Evolutionary conservation across 37 sponge, comb jelly and placozoan genomes (phyloP), one percentile per base, ranked within the genome.

Genomic region (Lycopodina hypogea): DNA sequence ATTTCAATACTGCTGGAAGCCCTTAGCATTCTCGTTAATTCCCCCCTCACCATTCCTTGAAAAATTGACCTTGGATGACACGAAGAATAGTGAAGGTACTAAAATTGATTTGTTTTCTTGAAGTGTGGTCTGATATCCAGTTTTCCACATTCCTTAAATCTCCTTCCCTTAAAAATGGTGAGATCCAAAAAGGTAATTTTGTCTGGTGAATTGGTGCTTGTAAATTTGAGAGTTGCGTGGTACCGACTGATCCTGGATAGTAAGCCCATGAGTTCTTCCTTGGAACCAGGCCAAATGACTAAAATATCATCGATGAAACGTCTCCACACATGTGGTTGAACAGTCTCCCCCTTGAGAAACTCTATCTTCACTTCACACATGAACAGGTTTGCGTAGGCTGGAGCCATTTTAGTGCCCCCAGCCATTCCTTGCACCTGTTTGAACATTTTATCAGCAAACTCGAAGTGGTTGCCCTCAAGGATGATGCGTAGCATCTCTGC

Each of bases 231-330:
- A 17, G 55, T 53, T 12, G 55, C 17, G 17, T 17, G 12, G 55
- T 19, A 53, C 17, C 17, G 12, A 17, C 17, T 53, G 17, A 53
- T 19, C 17, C 17, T 53, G 55, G 12, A 19, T 17, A 53, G 12
- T 19, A 19, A 53, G 17, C 17, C 55, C 55, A 19, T 17, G 17
- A 53, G 55, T 53, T 53, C 55, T 19, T 53, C 55, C 17, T 53
- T 17, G 17, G 17, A 12, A 53, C 17, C 17, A 12, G 12, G 55
- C 81, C 81, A 80, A 37, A 70, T 69, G 14, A 73, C 4, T 55
- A 68, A 80, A 23, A 80, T 76, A 71, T 80, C 72, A 72, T 80
- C 81, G 38, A 80, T 80, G 57, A 35, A 80, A 76, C 81, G 22
- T 32, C 36, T 73, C 82, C 82, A 81, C 55, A 53, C 55, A 15